These are phyloP conservation scores for Pseudomyrmex cubaensis DNA, from an alignment of 1,140 invertebrate species.

Conservation along the genomic window DNA sequence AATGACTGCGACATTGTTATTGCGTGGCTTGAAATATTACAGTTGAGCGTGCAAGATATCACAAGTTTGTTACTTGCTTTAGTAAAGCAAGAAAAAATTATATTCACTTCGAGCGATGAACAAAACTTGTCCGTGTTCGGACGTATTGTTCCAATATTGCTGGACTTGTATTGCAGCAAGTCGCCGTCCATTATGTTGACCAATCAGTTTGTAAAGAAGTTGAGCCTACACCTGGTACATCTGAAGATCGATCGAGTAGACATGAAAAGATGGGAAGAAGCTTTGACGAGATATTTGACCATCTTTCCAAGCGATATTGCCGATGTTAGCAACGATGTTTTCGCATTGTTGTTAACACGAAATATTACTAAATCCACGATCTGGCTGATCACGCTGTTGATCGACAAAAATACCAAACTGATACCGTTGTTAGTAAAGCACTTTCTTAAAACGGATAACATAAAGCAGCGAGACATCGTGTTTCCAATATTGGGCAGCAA, in stretches of 20 bases:
- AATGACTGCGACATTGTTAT: slow-evolving; percentile 26
- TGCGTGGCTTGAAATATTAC: slow-evolving; percentile 72
- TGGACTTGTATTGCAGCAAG: slow-evolving; percentile 64
- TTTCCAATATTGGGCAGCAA: slow-evolving; percentile 79
- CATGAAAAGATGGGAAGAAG: slow-evolving; percentile 85
- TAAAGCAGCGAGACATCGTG: slow-evolving; percentile 72
- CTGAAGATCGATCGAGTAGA: slow-evolving; percentile 72
- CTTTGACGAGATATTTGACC: slow-evolving; percentile 86
- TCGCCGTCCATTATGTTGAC: slow-evolving; percentile 57
- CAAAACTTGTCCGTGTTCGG: slow-evolving; percentile 76
- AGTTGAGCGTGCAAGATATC: slow-evolving; percentile 63
- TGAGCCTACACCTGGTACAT: slow-evolving; percentile 65
- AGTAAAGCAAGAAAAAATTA: slow-evolving; percentile 67
- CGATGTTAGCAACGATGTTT: slow-evolving; percentile 80
- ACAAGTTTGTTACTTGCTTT: slow-evolving; percentile 69
- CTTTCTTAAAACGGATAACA: slow-evolving; percentile 61
- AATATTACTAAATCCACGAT: slow-evolving; percentile 68
- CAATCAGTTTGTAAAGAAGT: slow-evolving; percentile 67
- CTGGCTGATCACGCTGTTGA: slow-evolving; percentile 75
- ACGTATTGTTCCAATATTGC: slow-evolving; percentile 73
- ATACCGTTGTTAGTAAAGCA: slow-evolving; percentile 74
- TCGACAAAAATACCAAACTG: slow-evolving; percentile 72
- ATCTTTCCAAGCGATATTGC: slow-evolving; percentile 86
- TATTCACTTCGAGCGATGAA: slow-evolving; percentile 70
- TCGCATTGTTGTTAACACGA: slow-evolving; percentile 71